Percentiles rank a stretch among this genome's conserved stretches.
These are phyloP conservation scores for Plagiodera versicolora DNA, from an alignment of 2,888 invertebrate genomes.

Conservation along the genomic window DNA sequence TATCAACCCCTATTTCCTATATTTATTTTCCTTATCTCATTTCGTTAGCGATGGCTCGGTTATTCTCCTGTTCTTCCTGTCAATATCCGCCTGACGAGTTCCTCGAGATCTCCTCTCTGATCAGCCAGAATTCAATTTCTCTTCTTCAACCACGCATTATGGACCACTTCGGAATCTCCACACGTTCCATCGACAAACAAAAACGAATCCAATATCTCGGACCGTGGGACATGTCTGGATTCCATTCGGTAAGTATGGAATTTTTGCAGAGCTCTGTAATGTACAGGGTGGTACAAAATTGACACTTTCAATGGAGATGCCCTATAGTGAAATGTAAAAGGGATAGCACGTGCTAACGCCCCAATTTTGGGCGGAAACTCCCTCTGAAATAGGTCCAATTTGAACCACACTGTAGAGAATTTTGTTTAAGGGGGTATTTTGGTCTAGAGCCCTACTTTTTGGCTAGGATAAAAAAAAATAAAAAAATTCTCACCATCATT, in stretches of 20 bases:
- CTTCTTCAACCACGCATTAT: not conserved
- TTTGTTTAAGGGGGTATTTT: too few relatives aligned
- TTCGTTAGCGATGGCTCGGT: conserved; percentile 56
- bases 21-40: conserved; percentile 59
- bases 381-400: too few relatives aligned
- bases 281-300: too few relatives aligned
- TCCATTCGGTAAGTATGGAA: not conserved
- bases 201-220: conserved; percentile 19
- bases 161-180: not conserved
- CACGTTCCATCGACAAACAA: conserved; percentile 20
- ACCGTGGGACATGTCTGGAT: conserved; percentile 5
- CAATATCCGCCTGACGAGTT: conserved; percentile 49
- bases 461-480: too few relatives aligned
- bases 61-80: conserved; percentile 58
- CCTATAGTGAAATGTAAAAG: too few relatives aligned
- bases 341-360: too few relatives aligned
- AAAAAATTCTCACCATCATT: too few relatives aligned
- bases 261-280: conserved; percentile 9
- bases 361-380: too few relatives aligned
- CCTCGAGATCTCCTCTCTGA: conserved; percentile 36
- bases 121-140: conserved; percentile 5
- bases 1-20: conserved; percentile 31
- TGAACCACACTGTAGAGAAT: too few relatives aligned
- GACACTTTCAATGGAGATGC: too few relatives aligned
- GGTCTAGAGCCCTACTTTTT: too few relatives aligned